These are phyloP conservation scores for Catocala sponsa DNA, from an alignment of 2,888 invertebrate genomes.

Conservation along the genomic window DNA sequence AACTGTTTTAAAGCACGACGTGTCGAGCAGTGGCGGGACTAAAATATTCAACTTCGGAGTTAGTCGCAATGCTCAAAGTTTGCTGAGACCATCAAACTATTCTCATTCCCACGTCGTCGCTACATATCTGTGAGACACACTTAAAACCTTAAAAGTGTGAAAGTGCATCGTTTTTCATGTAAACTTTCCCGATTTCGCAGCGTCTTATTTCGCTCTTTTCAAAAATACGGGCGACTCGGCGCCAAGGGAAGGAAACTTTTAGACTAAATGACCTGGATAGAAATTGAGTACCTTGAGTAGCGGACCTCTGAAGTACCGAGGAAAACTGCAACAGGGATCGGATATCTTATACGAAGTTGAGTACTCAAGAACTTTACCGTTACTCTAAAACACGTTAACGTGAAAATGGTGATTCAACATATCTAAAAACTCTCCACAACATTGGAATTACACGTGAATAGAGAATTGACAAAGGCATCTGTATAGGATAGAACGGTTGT, in stretches of 20 bases:
- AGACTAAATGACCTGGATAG: conserved; percentile 75
- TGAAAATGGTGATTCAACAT: conserved; percentile 18
- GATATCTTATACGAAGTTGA: conserved; percentile 41
- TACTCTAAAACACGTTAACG: conserved; percentile 12
- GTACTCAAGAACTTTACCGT: conserved; percentile 32
- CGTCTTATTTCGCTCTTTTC: conserved; percentile 65
- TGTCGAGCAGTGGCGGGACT: conserved; percentile 36
- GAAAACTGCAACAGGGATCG: conserved; percentile 48
- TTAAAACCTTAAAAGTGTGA: conserved; percentile 64
- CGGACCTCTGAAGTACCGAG: conserved; percentile 52
- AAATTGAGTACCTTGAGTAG: conserved; percentile 65
- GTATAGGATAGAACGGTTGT: conserved; percentile 52
- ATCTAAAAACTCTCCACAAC: conserved; percentile 19
- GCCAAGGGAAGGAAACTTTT: conserved; percentile 73
- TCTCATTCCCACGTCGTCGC: conserved; percentile 67
- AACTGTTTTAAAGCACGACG: conserved; percentile 46
- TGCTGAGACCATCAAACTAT: conserved; percentile 71
- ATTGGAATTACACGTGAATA: conserved; percentile 24
- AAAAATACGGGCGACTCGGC: conserved; percentile 49
- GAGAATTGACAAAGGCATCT: conserved; percentile 41
- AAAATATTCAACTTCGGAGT: conserved; percentile 55
- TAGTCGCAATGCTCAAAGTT: conserved; percentile 63
- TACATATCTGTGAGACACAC: conserved; percentile 62
- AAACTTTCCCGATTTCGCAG: conserved; percentile 67
- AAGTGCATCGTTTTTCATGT: conserved; percentile 71